Evolutionary conservation across 1,140 invertebrate genomes (phyloP).

Genomic region (Littorina saxatilis): DNA sequence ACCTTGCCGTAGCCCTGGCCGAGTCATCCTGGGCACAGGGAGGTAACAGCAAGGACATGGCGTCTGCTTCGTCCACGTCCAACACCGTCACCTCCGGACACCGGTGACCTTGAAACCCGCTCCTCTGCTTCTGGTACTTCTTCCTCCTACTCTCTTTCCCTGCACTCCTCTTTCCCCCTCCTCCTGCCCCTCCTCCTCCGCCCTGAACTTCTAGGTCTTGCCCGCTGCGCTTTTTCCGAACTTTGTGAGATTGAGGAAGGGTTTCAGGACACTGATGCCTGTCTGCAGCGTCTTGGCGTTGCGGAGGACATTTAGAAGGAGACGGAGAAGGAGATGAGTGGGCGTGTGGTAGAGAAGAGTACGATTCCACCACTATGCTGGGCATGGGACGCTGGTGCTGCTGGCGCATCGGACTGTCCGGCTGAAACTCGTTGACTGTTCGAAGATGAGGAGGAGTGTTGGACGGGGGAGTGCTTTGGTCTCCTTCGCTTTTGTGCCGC

Average conservation of each 20-base stretch:
- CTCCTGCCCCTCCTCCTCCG: background rate
- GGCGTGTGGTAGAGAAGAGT: background rate
- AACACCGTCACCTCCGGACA: conserved; percentile 28
- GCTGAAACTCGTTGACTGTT: background rate
- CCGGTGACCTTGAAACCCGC: background rate
- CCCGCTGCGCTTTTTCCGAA: background rate
- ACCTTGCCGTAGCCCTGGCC: background rate
- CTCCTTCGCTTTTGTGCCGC: background rate
- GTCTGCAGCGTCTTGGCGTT: background rate
- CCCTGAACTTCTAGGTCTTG: background rate
- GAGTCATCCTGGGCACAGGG: conserved; percentile 9
- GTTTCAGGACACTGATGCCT: no score
- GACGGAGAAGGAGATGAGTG: no score
- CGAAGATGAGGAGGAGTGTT: background rate
- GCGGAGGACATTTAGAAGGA: background rate
- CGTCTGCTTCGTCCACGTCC: conserved; percentile 31
- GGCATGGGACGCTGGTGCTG: conserved; percentile 25
- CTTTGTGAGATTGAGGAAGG: background rate
- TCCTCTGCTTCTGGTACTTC: background rate
- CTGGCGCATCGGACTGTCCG: background rate
- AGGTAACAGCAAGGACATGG: background rate
- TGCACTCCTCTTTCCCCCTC: background rate
- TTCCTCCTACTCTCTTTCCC: background rate
- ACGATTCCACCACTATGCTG: conserved; percentile 35
- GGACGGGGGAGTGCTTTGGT: background rate